Evolutionary conservation across 2,888 invertebrate species (phyloP).

Genomic region (Unio pictorum): DNA sequence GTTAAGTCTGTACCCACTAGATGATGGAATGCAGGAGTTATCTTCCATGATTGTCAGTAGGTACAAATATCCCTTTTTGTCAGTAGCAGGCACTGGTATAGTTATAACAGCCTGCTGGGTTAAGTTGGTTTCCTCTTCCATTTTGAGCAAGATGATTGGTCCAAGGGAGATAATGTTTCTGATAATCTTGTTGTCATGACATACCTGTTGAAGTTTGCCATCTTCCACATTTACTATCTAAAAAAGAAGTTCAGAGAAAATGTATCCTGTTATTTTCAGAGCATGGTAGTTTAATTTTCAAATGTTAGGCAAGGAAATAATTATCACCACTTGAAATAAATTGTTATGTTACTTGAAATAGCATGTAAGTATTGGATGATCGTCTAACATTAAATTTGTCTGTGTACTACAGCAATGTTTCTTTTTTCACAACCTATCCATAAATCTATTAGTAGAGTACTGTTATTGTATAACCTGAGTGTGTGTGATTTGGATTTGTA

Average conservation of each 20-base stretch:
- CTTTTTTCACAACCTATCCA: no score
- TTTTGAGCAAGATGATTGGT: slow-evolving; percentile 55
- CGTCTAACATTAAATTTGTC: no score
- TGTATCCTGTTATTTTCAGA: no score
- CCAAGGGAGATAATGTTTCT: slow-evolving; percentile 61
- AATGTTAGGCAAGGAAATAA: no score
- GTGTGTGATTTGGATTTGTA: no score
- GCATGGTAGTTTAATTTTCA: no score
- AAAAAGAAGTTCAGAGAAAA: background rate
- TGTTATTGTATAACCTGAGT: no score
- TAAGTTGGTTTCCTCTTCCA: slow-evolving; percentile 34
- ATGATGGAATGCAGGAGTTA: slow-evolving; percentile 62
- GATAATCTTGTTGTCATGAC: slow-evolving; percentile 31
- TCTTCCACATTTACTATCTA: slow-evolving; percentile 37
- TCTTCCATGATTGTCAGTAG: slow-evolving; percentile 64
- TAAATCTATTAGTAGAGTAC: no score
- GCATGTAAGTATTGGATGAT: no score
- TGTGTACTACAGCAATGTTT: no score
- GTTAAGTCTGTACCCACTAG: slow-evolving; percentile 52
- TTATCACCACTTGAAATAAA: no score
- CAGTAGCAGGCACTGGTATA: slow-evolving; percentile 56
- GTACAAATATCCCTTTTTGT: slow-evolving; percentile 47
- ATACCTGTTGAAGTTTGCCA: slow-evolving; percentile 25
- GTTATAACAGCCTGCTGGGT: slow-evolving; percentile 60
- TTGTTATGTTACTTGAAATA: no score